A percentile compares a stretch with the other conserved stretches of the same genome.
Evolutionary conservation across 2,797 vertebrate genomes (phyloP).

Genomic region (Sebastes taczanowskii): DNA sequence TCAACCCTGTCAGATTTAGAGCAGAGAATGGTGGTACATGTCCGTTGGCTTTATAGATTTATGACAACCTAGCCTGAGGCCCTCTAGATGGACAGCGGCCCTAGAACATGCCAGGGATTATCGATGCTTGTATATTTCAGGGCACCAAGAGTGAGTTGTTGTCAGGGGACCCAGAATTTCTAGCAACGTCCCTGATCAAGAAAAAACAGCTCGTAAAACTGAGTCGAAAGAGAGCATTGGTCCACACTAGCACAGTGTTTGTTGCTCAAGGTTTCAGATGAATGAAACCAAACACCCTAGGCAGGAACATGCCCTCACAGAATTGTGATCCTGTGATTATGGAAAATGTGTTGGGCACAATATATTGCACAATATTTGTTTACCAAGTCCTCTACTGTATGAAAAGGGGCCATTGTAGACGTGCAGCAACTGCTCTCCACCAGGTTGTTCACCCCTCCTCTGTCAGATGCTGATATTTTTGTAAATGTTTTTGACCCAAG

Average conservation of each 20-base stretch:
- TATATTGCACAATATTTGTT: background rate
- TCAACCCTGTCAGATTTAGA: slow-evolving; percentile 25
- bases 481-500: slow-evolving; percentile 49
- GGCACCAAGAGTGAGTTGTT: background rate
- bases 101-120: background rate
- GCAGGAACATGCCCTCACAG: background rate
- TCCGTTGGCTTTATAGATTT: slow-evolving; percentile 4
- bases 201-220: background rate
- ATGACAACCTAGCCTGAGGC: background rate
- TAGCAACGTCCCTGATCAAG: background rate
- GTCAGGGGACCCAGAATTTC: background rate
- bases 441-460: slow-evolving; percentile 5
- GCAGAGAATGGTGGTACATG: background rate
- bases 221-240: background rate
- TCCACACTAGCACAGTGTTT: background rate
- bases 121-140: slow-evolving; percentile 3
- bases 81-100: background rate
- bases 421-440: slow-evolving; percentile 7
- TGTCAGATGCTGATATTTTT: slow-evolving; percentile 38
- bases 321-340: background rate
- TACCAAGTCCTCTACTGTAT: slow-evolving; percentile 12
- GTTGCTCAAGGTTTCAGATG: background rate
- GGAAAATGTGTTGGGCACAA: background rate
- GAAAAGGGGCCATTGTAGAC: slow-evolving; percentile 13
- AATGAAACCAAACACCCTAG: background rate